Percentiles rank a stretch among this genome's conserved stretches.
Conservation (phyloP, 2,888 invertebrate genomes). For the Synanthedon formicaeformis region DNA sequence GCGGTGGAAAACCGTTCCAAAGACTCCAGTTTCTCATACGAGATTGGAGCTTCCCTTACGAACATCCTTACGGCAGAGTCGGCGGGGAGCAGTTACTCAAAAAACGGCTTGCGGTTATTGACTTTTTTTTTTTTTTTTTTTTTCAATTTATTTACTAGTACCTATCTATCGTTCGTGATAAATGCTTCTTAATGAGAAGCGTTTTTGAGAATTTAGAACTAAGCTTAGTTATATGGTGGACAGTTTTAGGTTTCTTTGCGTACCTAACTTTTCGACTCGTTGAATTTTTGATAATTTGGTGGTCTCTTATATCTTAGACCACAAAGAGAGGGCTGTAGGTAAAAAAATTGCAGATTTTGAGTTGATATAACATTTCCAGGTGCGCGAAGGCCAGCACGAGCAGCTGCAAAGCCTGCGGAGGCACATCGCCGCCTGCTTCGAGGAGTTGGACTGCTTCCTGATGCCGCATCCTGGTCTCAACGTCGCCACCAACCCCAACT, state of each 20-base stretch:
- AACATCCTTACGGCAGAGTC: constrained; percentile 86
- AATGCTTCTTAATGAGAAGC: not conserved
- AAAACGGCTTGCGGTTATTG: constrained; percentile 80
- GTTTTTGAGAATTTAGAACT: too few species aligned
- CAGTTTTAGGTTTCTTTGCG: not conserved
- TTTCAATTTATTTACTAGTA: not conserved
- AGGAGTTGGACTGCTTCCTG: constrained; percentile 92
- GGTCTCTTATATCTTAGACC: too few species aligned
- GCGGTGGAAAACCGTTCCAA: constrained; percentile 90
- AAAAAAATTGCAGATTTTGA: not conserved
- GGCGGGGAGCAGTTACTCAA: constrained; percentile 90
- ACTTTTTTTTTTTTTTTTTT: not conserved
- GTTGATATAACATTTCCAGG: constrained; percentile 32
- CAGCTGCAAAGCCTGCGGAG: constrained; percentile 91
- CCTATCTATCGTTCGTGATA: not conserved
- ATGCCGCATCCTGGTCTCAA: constrained; percentile 98
- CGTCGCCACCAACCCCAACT: constrained; percentile 95
- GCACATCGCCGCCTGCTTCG: constrained; percentile 94
- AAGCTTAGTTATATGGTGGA: too few species aligned
- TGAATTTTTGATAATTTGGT: too few species aligned
- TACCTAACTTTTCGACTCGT: too few species aligned
- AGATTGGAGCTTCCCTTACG: constrained; percentile 99
- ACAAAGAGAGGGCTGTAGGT: too few species aligned
- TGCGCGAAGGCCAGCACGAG: constrained; percentile 91
- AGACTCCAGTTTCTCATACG: constrained; percentile 88